A percentile compares a stretch with the other conserved stretches of the same genome.
Conservation (phyloP, 2,888 invertebrate species). For the Cantharis lateralis region DNA sequence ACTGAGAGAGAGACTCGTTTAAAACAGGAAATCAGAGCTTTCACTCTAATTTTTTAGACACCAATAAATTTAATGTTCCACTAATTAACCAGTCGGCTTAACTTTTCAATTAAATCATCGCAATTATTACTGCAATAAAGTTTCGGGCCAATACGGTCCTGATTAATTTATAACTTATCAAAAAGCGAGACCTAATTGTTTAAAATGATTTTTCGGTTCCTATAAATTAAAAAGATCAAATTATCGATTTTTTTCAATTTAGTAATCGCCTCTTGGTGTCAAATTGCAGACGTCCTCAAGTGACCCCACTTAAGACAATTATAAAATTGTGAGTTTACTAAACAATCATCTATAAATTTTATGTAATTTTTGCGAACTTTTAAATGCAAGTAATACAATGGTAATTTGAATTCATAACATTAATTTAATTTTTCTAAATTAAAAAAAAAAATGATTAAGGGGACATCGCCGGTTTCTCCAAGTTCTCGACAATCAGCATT, state of each 20-base stretch:
- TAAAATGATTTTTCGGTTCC: background rate
- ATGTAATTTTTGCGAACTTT: background rate
- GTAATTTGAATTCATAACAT: background rate
- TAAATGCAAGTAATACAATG: no score
- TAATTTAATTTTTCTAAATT: no score
- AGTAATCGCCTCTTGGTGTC: background rate
- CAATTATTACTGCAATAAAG: background rate
- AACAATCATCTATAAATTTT: background rate
- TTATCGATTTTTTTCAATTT: background rate
- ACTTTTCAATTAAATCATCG: background rate
- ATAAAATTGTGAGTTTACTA: background rate
- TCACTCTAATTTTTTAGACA: background rate
- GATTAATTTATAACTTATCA: background rate
- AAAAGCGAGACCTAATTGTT: background rate
- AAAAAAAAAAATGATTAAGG: no score
- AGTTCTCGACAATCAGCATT: no score
- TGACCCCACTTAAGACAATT: slow-evolving; percentile 1
- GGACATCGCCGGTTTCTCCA: no score
- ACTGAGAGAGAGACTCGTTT: background rate
- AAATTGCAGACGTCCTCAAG: slow-evolving; percentile 3
- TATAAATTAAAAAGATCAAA: background rate
- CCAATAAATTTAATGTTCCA: background rate
- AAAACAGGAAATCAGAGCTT: background rate
- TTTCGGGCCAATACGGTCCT: background rate
- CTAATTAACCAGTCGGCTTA: background rate